Conservation (phyloP, 2,113 vertebrate species). For the Ptilorrhoa leucosticta region DNA sequence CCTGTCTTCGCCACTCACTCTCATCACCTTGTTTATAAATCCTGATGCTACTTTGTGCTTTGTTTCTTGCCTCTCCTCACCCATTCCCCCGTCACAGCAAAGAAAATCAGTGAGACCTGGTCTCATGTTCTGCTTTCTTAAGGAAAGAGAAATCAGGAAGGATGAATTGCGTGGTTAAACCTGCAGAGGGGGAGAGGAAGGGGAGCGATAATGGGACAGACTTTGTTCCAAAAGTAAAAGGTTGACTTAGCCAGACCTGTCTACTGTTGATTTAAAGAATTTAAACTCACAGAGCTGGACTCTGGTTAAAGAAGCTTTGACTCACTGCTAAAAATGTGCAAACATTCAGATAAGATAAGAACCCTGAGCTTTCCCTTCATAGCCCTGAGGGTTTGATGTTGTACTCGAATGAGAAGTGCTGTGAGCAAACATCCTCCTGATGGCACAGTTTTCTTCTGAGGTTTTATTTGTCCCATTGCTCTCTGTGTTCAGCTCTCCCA, state of each 20-base stretch:
- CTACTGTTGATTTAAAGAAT: neutral
- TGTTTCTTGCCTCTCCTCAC: neutral
- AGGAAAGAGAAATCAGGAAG: neutral
- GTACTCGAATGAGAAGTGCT: neutral
- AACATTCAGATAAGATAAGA: conserved; percentile 30
- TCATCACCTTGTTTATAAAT: neutral
- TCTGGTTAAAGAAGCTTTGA: neutral
- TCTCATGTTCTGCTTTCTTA: neutral
- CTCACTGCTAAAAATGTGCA: neutral
- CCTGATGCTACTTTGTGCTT: neutral
- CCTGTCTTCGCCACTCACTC: neutral
- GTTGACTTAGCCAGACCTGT: neutral
- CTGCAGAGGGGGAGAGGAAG: neutral
- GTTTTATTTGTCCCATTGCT: neutral
- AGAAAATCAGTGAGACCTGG: neutral
- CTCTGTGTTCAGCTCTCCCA: neutral
- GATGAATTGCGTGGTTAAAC: neutral
- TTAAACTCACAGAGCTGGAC: neutral
- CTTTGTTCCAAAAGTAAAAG: neutral
- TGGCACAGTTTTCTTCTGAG: neutral
- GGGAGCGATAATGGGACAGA: neutral
- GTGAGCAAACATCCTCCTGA: neutral
- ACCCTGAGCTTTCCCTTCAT: neutral
- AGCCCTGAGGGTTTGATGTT: neutral
- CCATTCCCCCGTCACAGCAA: neutral